Evolutionary conservation across 1,140 invertebrate genomes (phyloP).

Genomic region (Nasonia longicornis): DNA sequence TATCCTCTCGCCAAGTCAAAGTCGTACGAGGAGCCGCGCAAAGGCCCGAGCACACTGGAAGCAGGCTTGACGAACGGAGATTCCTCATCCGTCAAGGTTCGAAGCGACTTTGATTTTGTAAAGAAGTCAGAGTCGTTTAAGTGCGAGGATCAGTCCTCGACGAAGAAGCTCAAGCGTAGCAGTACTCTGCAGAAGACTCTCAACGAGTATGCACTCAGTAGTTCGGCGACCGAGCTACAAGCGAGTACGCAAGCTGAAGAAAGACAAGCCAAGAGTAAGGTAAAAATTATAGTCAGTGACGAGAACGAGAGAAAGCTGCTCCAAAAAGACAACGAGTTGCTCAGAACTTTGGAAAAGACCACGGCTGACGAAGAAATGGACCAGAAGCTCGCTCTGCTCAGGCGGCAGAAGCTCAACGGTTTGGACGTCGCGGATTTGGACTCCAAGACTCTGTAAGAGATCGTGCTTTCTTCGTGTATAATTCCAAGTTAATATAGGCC

Average conservation of each 20-base stretch:
- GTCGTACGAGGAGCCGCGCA: background rate
- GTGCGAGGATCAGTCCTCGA: slow-evolving; percentile 20
- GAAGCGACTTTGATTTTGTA: background rate
- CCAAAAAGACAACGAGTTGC: slow-evolving; percentile 29
- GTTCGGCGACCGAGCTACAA: slow-evolving; percentile 34
- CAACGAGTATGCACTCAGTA: slow-evolving; percentile 47
- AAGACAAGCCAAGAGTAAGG: slow-evolving; percentile 49
- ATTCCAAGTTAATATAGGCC: background rate
- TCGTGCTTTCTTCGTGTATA: background rate
- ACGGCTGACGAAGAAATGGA: slow-evolving; percentile 41
- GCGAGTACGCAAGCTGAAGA: slow-evolving; percentile 27
- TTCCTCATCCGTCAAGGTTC: background rate
- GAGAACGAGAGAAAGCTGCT: slow-evolving; percentile 7
- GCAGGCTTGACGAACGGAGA: background rate
- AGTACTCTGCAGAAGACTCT: slow-evolving; percentile 58
- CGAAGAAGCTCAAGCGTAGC: slow-evolving; percentile 56
- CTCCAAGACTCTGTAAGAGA: slow-evolving; percentile 35
- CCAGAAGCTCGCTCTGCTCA: slow-evolving; percentile 43
- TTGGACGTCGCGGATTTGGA: background rate
- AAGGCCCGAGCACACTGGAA: background rate
- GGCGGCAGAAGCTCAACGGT: slow-evolving; percentile 30
- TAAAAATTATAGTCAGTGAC: slow-evolving; percentile 61
- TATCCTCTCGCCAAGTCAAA: slow-evolving; percentile 1
- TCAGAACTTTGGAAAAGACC: slow-evolving; percentile 44
- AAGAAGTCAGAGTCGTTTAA: background rate